Percentiles rank a stretch among this genome's conserved stretches.
Conservation (phyloP, 2,888 invertebrate genomes). For the Xylota segnis region DNA sequence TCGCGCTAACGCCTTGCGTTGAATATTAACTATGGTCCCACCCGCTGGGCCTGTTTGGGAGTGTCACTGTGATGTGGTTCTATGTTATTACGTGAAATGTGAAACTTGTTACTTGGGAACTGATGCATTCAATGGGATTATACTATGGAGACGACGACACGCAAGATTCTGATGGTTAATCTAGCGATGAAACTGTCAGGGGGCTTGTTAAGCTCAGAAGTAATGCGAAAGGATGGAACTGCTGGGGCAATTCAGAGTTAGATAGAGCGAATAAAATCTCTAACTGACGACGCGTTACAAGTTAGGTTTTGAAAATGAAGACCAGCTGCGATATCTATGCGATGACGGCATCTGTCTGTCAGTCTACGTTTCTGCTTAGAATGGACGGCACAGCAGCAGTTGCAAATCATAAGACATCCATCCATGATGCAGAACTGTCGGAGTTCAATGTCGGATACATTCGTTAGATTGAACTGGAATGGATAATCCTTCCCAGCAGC, state of each 20-base stretch:
- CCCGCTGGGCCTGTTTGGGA: slow-evolving; percentile 51
- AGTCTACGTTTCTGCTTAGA: no score
- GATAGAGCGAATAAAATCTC: background rate
- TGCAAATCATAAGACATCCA: no score
- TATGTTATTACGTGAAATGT: slow-evolving; percentile 29
- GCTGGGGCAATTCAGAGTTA: background rate
- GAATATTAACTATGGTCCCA: slow-evolving; percentile 47
- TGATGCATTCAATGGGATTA: slow-evolving; percentile 25
- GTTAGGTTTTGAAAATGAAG: no score
- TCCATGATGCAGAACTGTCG: no score
- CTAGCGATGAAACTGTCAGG: background rate
- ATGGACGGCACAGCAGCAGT: no score
- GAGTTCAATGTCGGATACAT: no score
- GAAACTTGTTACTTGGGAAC: slow-evolving; percentile 7
- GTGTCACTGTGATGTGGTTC: slow-evolving; percentile 43
- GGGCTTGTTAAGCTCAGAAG: background rate
- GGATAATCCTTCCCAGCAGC: no score
- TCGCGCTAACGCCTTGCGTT: slow-evolving; percentile 42
- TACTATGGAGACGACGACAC: background rate
- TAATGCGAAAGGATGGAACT: background rate
- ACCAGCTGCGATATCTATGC: no score
- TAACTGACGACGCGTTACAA: background rate
- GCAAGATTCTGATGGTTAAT: background rate
- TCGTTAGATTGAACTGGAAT: no score
- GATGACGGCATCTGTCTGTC: no score